A percentile compares a stretch with the other conserved stretches of the same genome.
These are phyloP conservation scores for Saccostrea echinata DNA, from an alignment of 1,140 invertebrate species.

Conservation along the genomic window DNA sequence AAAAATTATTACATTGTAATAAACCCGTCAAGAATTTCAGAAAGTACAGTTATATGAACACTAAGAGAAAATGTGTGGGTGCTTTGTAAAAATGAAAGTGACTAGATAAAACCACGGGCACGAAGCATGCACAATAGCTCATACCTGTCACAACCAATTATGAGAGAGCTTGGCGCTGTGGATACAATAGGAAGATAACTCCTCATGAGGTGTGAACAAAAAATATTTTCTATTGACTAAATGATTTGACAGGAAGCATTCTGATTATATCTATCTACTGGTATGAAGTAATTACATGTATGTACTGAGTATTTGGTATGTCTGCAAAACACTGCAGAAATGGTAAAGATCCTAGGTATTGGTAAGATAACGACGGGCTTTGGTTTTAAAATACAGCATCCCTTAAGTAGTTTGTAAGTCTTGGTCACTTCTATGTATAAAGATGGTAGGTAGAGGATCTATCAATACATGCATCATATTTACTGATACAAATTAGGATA, in stretches of 20 bases:
- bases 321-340: background rate
- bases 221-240: background rate
- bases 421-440: background rate
- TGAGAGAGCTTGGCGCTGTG: no score
- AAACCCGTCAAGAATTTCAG: background rate
- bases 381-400: background rate
- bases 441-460: background rate
- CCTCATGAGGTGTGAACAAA: background rate
- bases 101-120: background rate
- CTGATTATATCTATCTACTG: background rate
- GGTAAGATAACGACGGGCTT: background rate
- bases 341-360: background rate
- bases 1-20: background rate
- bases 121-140: no score
- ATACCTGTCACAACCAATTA: no score
- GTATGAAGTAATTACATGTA: background rate
- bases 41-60: background rate
- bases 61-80: background rate
- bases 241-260: background rate
- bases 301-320: slow-evolving; percentile 14
- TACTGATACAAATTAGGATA: background rate
- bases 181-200: background rate
- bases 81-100: background rate
- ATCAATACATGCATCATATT: background rate
- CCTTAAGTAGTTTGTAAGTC: background rate